These are phyloP conservation scores for Eupithecia subfuscata DNA, from an alignment of 2,888 invertebrate species.

Conservation along the genomic window DNA sequence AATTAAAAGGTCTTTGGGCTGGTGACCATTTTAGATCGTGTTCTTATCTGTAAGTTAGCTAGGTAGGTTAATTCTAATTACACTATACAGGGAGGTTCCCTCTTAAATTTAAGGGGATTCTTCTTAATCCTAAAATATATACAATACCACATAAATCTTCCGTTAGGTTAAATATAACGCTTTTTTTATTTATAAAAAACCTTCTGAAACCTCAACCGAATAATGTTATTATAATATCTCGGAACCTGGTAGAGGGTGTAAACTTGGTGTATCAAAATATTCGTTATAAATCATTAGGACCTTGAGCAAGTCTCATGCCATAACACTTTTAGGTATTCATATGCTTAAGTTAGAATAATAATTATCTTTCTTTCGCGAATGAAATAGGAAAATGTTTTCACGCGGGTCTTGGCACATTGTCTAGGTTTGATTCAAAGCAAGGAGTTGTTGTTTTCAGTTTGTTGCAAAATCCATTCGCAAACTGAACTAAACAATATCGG, in stretches of 20 bases:
- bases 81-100: background rate
- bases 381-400: background rate
- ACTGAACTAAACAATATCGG: background rate
- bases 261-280: background rate
- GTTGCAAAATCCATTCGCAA: slow-evolving; percentile 3
- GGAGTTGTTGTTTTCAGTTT: background rate
- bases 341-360: background rate
- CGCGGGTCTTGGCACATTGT: background rate
- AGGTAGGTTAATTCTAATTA: background rate
- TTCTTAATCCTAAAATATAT: background rate
- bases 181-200: too few species aligned
- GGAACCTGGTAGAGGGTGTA: background rate
- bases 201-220: too few species aligned
- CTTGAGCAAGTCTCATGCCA: background rate
- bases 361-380: background rate
- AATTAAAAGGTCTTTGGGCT: slow-evolving; percentile 5
- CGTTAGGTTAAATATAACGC: too few species aligned
- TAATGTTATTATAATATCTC: too few species aligned
- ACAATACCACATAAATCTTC: background rate
- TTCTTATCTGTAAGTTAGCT: background rate
- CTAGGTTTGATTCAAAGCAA: background rate
- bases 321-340: background rate
- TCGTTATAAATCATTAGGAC: background rate
- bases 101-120: background rate
- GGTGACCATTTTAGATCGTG: background rate